phyloP scores from a whole-genome alignment of 2,113 vertebrate genomes.

The Onychostruthus taczanowskii region DNA sequence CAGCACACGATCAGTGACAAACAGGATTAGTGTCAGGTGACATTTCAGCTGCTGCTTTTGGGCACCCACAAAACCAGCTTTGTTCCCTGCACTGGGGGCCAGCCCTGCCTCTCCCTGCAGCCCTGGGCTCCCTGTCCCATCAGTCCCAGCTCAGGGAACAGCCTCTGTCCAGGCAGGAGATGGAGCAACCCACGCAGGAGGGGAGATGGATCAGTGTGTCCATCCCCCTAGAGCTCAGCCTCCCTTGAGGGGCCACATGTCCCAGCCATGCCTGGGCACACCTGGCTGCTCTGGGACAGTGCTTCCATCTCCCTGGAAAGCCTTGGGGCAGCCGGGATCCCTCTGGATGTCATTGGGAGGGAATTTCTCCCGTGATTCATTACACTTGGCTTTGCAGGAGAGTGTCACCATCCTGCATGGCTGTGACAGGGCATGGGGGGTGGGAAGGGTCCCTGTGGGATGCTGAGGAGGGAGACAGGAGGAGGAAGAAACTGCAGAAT shows the following conservation, averaged over 20 bases:
- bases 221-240: not conserved
- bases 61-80: not conserved
- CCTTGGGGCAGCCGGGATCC: not conserved
- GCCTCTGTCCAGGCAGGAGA: not conserved
- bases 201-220: not conserved
- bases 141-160: not conserved
- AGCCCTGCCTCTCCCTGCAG: not conserved
- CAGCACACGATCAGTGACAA: rapidly evolving
- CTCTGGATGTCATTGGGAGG: not conserved
- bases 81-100: not conserved
- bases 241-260: rapidly evolving
- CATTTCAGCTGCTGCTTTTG: not conserved
- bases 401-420: rapidly evolving
- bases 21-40: not conserved
- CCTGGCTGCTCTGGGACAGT: not conserved
- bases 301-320: not conserved
- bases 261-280: not conserved
- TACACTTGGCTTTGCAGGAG: not conserved
- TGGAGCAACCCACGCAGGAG: too few relatives aligned
- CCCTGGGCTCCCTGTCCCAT: not conserved
- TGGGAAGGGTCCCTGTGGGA: not conserved
- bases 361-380: not conserved
- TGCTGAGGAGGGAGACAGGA: not conserved
- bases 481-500: not conserved
- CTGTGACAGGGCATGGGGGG: not conserved